Conservation (phyloP, 2,113 vertebrate genomes). For the Poecilia latipinna region DNA sequence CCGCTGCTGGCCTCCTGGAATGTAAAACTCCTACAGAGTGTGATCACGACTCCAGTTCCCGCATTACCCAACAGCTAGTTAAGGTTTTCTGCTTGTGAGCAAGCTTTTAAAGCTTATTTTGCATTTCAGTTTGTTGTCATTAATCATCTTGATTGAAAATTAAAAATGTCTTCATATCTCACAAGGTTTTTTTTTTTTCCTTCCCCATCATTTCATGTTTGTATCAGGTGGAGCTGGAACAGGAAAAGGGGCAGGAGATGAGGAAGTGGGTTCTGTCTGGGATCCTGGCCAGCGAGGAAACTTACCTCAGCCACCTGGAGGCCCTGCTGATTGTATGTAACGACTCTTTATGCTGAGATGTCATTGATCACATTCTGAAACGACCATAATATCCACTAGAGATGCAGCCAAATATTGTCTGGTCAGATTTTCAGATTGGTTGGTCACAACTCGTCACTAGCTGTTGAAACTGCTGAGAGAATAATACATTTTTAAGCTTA, state of each 20-base stretch:
- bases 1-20: slow-evolving; percentile 44
- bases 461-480: too few species aligned
- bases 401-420: too few species aligned
- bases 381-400: too few species aligned
- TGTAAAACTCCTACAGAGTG: slow-evolving; percentile 63
- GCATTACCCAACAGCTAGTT: slow-evolving; percentile 35
- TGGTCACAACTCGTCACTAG: too few species aligned
- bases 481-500: too few species aligned
- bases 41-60: slow-evolving; percentile 50
- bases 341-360: background rate
- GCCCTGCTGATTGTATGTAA: slow-evolving; percentile 91
- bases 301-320: slow-evolving; percentile 94
- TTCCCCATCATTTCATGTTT: background rate
- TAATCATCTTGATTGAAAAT: slow-evolving; percentile 5
- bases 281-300: slow-evolving; percentile 96
- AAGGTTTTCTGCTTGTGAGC: slow-evolving; percentile 13
- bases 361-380: too few species aligned
- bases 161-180: background rate
- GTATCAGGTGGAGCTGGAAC: slow-evolving; percentile 89
- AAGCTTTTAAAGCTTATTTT: background rate
- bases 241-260: slow-evolving; percentile 97
- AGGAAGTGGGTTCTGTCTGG: slow-evolving; percentile 98
- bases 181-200: background rate
- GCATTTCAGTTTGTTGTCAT: slow-evolving; percentile 4
- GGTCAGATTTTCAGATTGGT: too few species aligned